phyloP scores from a whole-genome alignment of 2,797 vertebrate genomes.

The Myoxocephalus aenaeus region DNA sequence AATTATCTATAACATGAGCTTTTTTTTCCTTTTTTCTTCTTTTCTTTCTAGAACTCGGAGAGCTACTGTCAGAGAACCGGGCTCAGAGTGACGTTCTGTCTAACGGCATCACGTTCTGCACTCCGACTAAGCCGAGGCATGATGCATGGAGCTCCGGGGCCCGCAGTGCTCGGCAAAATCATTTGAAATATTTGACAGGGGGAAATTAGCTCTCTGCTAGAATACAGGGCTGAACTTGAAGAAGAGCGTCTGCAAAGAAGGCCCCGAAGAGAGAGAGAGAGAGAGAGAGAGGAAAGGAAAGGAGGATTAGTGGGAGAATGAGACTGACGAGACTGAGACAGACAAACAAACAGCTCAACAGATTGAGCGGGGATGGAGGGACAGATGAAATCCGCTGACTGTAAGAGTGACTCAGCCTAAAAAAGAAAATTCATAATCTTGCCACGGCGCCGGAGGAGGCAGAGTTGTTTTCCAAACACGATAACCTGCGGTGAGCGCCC shows the following conservation, averaged over 20 bases:
- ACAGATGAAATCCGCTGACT: slow-evolving; percentile 55
- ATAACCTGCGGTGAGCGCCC: slow-evolving; percentile 48
- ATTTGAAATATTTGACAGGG: slow-evolving; percentile 57
- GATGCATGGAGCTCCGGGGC: slow-evolving; percentile 45
- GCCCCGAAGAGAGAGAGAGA: background rate
- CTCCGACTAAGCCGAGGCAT: slow-evolving; percentile 35
- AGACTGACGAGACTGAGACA: slow-evolving; percentile 52
- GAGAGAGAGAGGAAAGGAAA: slow-evolving; percentile 21
- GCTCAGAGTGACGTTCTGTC: slow-evolving; percentile 38
- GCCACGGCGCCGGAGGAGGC: slow-evolving; percentile 12
- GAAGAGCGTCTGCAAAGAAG: slow-evolving; percentile 23
- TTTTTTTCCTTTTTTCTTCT: background rate
- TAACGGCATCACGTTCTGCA: slow-evolving; percentile 36
- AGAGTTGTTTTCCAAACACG: slow-evolving; percentile 44
- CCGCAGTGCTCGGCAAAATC: slow-evolving; percentile 25
- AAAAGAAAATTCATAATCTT: slow-evolving; percentile 50
- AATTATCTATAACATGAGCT: background rate
- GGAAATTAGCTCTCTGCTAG: slow-evolving; percentile 49
- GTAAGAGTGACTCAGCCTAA: slow-evolving; percentile 52
- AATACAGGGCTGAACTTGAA: slow-evolving; percentile 33
- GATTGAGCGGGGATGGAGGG: slow-evolving; percentile 69
- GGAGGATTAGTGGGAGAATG: slow-evolving; percentile 60
- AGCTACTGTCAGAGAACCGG: slow-evolving; percentile 6
- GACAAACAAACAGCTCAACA: slow-evolving; percentile 71
- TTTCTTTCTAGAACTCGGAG: background rate